Conservation (phyloP, 2,797 vertebrate species). For the Clamator glandarius region DNA sequence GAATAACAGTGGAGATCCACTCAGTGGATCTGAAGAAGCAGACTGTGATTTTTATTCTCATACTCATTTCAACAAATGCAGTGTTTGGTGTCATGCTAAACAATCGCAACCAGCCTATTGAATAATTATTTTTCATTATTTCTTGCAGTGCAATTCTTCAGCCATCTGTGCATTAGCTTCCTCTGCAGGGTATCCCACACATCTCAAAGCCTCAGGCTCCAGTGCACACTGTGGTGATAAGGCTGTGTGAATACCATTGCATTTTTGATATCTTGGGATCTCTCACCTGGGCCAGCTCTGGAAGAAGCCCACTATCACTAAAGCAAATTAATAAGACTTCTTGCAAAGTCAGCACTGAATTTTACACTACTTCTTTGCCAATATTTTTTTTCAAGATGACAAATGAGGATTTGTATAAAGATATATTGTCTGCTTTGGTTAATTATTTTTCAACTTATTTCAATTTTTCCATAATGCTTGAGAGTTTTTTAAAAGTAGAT, state of each 20-base stretch:
- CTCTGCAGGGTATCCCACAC: constrained; percentile 62
- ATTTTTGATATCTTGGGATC: constrained; percentile 61
- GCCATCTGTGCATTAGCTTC: constrained; percentile 48
- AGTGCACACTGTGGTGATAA: constrained; percentile 64
- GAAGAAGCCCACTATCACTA: constrained; percentile 71
- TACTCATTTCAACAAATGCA: neutral
- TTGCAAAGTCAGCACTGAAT: constrained; percentile 4
- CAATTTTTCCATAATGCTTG: neutral
- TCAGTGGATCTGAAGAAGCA: neutral
- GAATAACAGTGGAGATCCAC: neutral
- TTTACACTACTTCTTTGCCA: constrained; percentile 47
- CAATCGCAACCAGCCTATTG: neutral
- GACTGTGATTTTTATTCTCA: neutral
- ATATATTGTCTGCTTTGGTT: neutral
- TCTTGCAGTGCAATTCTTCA: constrained; percentile 57
- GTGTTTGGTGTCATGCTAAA: neutral
- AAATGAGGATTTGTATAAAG: neutral
- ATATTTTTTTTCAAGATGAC: constrained; percentile 63
- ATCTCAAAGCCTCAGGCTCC: constrained; percentile 67
- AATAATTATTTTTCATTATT: constrained; percentile 67
- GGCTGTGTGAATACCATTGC: constrained; percentile 66
- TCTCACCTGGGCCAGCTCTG: constrained; percentile 69
- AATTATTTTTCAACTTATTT: neutral
- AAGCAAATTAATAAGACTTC: constrained; percentile 70
- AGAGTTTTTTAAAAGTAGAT: neutral